A percentile compares a stretch with the other conserved stretches of the same genome.
phyloP scores from a whole-genome alignment of 2,888 invertebrate genomes.

The Altica lythri region DNA sequence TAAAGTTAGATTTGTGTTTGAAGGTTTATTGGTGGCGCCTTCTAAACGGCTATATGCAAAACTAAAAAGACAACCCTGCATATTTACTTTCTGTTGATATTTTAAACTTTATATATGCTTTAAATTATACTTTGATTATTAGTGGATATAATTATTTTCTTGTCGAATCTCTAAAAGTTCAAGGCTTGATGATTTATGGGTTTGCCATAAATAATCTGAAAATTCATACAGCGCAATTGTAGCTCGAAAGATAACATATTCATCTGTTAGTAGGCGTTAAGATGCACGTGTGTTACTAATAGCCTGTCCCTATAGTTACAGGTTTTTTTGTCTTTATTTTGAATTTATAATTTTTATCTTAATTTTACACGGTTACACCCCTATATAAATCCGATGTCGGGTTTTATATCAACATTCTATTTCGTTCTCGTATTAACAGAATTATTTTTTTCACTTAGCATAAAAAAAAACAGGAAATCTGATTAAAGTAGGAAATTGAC shows the following conservation, averaged over 20 bases:
- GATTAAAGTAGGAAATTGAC: too few relatives aligned
- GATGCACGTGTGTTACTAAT: slow-evolving; percentile 1
- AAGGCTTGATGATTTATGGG: neutral
- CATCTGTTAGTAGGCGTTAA: neutral
- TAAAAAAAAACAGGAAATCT: too few relatives aligned
- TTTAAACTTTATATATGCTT: too few relatives aligned
- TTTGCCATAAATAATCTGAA: neutral
- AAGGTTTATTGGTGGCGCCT: too few relatives aligned
- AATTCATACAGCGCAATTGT: neutral
- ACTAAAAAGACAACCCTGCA: too few relatives aligned
- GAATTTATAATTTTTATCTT: neutral
- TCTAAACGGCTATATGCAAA: too few relatives aligned
- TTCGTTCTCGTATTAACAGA: too few relatives aligned
- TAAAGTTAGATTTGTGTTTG: too few relatives aligned
- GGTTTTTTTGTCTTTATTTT: slow-evolving; percentile 5
- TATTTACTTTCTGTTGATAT: too few relatives aligned
- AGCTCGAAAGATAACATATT: neutral
- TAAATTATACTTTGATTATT: too few relatives aligned
- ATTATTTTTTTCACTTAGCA: too few relatives aligned
- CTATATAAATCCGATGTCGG: neutral
- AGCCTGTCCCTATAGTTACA: slow-evolving; percentile 3
- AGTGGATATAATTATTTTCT: slow-evolving; percentile 3
- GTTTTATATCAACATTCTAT: neutral
- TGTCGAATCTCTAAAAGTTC: neutral
- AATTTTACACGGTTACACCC: neutral